Evolutionary conservation across 2,113 vertebrate species (phyloP).

Genomic region (Myxocyprinus asiaticus): DNA sequence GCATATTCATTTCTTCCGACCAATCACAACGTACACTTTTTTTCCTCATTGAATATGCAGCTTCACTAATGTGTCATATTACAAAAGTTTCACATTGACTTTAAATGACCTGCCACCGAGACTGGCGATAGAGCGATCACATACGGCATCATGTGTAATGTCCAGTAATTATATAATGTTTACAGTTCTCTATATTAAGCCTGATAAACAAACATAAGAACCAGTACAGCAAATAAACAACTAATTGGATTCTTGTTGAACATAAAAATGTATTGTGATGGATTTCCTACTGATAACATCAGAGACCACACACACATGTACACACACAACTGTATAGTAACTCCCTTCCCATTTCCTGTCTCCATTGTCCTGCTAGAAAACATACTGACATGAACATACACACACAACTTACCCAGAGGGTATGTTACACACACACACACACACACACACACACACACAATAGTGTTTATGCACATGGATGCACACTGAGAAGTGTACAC

Average conservation of each 20-base stretch:
- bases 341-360: constrained; percentile 49
- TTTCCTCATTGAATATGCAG: too few species aligned
- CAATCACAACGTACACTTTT: too few species aligned
- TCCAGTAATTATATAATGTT: background rate
- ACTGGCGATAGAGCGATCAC: too few species aligned
- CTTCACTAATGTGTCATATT: too few species aligned
- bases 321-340: constrained; percentile 10
- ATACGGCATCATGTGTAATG: too few species aligned
- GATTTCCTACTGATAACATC: constrained; percentile 30
- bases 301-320: constrained; percentile 27
- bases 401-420: constrained; percentile 7
- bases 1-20: too few species aligned
- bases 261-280: background rate
- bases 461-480: constrained; percentile 22
- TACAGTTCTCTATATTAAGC: background rate
- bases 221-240: constrained; percentile 1
- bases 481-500: constrained; percentile 22
- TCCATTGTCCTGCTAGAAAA: constrained; percentile 48
- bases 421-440: background rate
- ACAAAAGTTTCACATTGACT: too few species aligned
- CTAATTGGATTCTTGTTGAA: background rate
- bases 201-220: constrained; percentile 9
- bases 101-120: too few species aligned
- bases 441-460: constrained; percentile 18
- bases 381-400: constrained; percentile 41